These are phyloP conservation scores for Tetraneura akinire DNA, from an alignment of 1,140 invertebrate genomes.

Conservation along the genomic window DNA sequence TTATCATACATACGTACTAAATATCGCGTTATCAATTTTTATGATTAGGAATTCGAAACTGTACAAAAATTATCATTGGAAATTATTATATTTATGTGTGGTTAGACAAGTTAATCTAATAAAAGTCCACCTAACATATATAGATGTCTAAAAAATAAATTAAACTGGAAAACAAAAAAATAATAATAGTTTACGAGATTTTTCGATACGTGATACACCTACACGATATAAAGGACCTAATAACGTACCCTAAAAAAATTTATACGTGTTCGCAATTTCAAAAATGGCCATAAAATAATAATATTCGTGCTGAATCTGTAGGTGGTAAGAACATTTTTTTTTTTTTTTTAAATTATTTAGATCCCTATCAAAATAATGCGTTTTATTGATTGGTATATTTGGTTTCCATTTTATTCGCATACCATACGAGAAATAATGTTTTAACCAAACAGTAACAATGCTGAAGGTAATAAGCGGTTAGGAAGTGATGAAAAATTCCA, in stretches of 20 bases:
- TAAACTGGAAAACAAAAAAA: neutral
- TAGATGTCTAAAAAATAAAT: neutral
- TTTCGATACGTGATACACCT: conserved; percentile 1
- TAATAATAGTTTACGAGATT: conserved; percentile 3
- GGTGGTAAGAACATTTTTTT: neutral
- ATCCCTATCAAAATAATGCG: neutral
- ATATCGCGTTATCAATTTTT: too few relatives aligned
- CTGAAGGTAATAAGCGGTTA: too few relatives aligned
- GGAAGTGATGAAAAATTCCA: too few relatives aligned
- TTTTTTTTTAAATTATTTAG: conserved; percentile 1
- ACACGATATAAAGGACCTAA: neutral
- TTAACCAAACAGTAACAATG: too few relatives aligned
- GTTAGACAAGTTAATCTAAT: neutral
- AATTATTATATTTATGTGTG: neutral
- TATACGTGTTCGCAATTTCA: neutral
- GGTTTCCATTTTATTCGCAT: neutral
- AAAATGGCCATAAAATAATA: neutral
- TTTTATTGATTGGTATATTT: neutral
- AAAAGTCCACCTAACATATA: too few relatives aligned
- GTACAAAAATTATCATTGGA: too few relatives aligned
- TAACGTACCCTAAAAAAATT: neutral
- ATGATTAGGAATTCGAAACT: too few relatives aligned
- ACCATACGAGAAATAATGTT: too few relatives aligned
- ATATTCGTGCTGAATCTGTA: neutral
- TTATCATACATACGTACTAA: too few relatives aligned